These are phyloP conservation scores for Trinectes maculatus DNA, from an alignment of 2,113 vertebrate genomes.

Conservation along the genomic window DNA sequence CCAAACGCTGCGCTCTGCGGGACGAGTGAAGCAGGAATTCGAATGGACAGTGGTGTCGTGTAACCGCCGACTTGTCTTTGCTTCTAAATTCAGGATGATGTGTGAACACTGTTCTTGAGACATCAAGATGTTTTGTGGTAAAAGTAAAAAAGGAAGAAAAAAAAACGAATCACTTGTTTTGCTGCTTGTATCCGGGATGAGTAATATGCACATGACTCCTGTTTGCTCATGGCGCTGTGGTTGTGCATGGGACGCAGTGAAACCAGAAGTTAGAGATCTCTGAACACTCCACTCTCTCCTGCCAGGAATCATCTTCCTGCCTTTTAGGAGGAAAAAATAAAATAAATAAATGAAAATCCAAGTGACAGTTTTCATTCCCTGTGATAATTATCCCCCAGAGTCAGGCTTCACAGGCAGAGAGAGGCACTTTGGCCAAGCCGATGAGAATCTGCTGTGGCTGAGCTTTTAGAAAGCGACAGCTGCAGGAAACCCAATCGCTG, in stretches of 20 bases:
- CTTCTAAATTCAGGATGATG: slow-evolving; percentile 6
- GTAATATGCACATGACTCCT: slow-evolving; percentile 54
- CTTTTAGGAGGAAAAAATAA: slow-evolving; percentile 8
- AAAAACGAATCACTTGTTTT: slow-evolving; percentile 9
- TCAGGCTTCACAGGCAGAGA: slow-evolving; percentile 58
- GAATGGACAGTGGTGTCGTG: slow-evolving; percentile 49
- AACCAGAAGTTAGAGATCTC: slow-evolving; percentile 31
- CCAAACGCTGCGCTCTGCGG: slow-evolving; percentile 62
- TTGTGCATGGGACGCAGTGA: slow-evolving; percentile 49
- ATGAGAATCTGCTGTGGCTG: slow-evolving; percentile 70
- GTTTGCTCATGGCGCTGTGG: slow-evolving; percentile 33
- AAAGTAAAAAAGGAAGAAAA: too few relatives aligned
- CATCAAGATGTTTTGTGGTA: background rate
- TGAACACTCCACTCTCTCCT: slow-evolving; percentile 29
- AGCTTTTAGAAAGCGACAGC: slow-evolving; percentile 71
- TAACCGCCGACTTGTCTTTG: slow-evolving; percentile 31
- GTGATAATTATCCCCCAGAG: slow-evolving; percentile 61
- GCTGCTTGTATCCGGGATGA: slow-evolving; percentile 16
- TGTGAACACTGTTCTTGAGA: slow-evolving; percentile 8
- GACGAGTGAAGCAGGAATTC: slow-evolving; percentile 61
- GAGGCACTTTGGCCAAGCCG: slow-evolving; percentile 66
- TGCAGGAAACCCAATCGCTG: slow-evolving; percentile 74
- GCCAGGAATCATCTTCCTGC: slow-evolving; percentile 47
- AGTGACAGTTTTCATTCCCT: slow-evolving; percentile 61
- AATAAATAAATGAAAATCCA: slow-evolving; percentile 41